Evolutionary conservation across 2,113 vertebrate species (phyloP).

Genomic region (Megaleporinus macrocephalus): DNA sequence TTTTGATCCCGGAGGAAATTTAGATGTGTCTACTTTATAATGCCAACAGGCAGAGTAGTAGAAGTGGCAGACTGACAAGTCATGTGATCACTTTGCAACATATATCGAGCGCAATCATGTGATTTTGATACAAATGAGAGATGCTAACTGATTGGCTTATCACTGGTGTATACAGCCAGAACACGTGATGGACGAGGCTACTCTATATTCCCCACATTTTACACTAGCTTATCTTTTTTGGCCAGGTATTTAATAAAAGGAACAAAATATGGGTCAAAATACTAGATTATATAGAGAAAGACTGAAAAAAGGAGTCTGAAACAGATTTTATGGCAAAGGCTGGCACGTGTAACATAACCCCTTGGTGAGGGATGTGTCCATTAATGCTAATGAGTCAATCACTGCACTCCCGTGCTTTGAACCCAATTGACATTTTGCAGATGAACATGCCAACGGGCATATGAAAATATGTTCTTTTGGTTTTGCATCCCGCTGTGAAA

Average conservation of each 20-base stretch:
- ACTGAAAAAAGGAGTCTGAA: background rate
- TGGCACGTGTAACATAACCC: background rate
- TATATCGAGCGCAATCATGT: too few relatives aligned
- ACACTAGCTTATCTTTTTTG: too few relatives aligned
- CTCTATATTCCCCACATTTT: too few relatives aligned
- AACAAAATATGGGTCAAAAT: background rate
- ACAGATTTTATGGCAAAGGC: background rate
- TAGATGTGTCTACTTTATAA: too few relatives aligned
- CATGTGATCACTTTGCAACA: too few relatives aligned
- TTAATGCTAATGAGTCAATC: conserved; percentile 64
- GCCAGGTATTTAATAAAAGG: background rate
- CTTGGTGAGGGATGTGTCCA: conserved; percentile 47
- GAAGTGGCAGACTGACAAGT: too few relatives aligned
- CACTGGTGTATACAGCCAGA: too few relatives aligned
- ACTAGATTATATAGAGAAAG: background rate
- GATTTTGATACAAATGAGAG: too few relatives aligned
- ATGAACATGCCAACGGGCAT: conserved; percentile 47
- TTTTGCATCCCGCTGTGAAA: conserved; percentile 55
- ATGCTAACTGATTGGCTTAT: too few relatives aligned
- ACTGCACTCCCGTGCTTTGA: conserved; percentile 47
- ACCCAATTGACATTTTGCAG: conserved; percentile 60
- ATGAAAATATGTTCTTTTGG: conserved; percentile 8
- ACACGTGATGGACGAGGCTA: too few relatives aligned
- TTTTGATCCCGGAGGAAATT: too few relatives aligned
- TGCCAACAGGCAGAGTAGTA: too few relatives aligned